A percentile compares a stretch with the other conserved stretches of the same genome.
phyloP scores from a whole-genome alignment of 2,113 vertebrate species.

The Emydura subglobosa region DNA sequence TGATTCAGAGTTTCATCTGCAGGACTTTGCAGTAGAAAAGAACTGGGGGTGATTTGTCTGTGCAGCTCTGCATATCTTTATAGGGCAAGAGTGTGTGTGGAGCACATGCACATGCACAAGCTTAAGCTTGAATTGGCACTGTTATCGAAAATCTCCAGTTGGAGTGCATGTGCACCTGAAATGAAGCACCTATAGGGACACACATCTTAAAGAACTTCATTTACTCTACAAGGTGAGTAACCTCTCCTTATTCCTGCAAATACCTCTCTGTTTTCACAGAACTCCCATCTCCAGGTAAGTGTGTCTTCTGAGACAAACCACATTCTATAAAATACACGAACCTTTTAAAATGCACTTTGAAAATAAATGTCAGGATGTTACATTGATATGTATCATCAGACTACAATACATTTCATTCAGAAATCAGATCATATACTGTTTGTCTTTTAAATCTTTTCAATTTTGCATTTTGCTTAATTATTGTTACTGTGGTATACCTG shows the following conservation, averaged over 20 bases:
- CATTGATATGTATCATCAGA: accelerated
- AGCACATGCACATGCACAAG: too few relatives aligned
- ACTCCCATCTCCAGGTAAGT: not conserved
- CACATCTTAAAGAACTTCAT: too few relatives aligned
- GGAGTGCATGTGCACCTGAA: too few relatives aligned
- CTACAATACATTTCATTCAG: not conserved
- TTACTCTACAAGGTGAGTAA: too few relatives aligned
- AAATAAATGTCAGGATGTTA: not conserved
- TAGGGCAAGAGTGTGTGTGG: too few relatives aligned
- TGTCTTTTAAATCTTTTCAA: not conserved
- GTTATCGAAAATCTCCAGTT: too few relatives aligned
- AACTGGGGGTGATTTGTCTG: too few relatives aligned
- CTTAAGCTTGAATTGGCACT: too few relatives aligned
- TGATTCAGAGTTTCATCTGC: too few relatives aligned
- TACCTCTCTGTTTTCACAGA: not conserved
- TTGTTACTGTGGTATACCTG: not conserved
- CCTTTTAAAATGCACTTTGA: not conserved
- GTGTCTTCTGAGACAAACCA: not conserved
- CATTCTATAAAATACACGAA: not conserved
- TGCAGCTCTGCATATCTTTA: too few relatives aligned
- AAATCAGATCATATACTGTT: not conserved
- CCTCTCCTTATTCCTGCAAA: not conserved
- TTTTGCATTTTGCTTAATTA: not conserved
- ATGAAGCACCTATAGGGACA: too few relatives aligned
- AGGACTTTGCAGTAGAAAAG: too few relatives aligned